Base-by-base conservation (phyloP, 1,140 invertebrate species). In the Eueides isabella region DNA sequence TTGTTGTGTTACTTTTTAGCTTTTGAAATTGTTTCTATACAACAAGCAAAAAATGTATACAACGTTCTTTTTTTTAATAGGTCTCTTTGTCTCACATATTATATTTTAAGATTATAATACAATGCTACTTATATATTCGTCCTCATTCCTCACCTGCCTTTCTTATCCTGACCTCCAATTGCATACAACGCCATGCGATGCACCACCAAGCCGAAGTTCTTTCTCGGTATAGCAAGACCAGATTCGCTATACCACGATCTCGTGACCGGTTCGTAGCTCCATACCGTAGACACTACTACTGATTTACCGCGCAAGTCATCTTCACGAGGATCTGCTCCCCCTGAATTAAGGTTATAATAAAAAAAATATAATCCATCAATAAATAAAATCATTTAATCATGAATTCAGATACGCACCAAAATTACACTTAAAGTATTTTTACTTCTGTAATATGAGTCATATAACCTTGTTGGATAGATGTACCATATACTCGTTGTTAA, bases 91-190 rank as follows among this genome's bases (percentile, higher is more conserved):
- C 35, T 16, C 35, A 16, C 2, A 38, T 12, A 11, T 12, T 38
- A 38, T 61, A 26, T 9, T 61, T 48, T 31, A 44, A 44, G 7
- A n/a, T 2, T 19, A 7, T 19, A 44, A 5, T 5, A 38, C n/a
- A 48, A 48, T 48, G 9, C 7, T 9, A 7, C 7, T 48, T 19
- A 48, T 2, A 48, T 48, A 16, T 38, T 16, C 35, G 16, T 38
- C 31, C 11, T 33, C 23, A 55, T 2, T 19, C 9, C 61, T 63
- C 76, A 95, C 95, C 92, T 91, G 79, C 94, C 94, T 74, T 94
- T 93, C 78, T 93, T 94, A 82, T 95, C 95, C 86, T 95, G 94
- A 26, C 95, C 95, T 33, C 95, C 95, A 72, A 96, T 95, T 3
- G 94, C 95, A 76, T 94, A 95, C 68, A 96, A 82, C 61, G 93